phyloP scores from a whole-genome alignment of 2,113 vertebrate species.

The Cheirogaleus medius region DNA sequence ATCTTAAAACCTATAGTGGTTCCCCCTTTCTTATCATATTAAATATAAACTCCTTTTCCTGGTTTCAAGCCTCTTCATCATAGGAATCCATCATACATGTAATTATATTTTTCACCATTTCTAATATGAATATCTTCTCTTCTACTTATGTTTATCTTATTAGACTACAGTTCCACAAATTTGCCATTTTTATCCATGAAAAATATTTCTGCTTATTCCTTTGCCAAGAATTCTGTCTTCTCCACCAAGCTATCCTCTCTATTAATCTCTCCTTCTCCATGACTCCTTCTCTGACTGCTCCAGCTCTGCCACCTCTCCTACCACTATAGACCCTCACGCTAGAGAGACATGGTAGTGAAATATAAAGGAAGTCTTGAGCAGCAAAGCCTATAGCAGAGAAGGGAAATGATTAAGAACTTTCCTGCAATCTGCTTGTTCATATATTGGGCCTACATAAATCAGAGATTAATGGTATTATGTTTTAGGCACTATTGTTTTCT shows the following conservation, averaged over 20 bases:
- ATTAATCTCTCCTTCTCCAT: not conserved
- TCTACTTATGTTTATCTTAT: not conserved
- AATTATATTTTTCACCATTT: not conserved
- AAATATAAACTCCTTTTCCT: not conserved
- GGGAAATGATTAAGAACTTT: not conserved
- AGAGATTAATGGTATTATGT: not conserved
- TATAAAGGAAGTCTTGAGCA: not conserved
- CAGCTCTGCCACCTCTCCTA: not conserved
- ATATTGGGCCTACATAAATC: not conserved
- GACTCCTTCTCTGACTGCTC: not conserved
- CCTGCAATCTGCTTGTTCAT: not conserved
- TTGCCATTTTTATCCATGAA: not conserved
- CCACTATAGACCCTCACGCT: not conserved
- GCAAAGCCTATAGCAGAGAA: not conserved
- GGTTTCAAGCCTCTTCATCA: not conserved
- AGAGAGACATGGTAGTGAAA: not conserved
- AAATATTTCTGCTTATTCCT: not conserved
- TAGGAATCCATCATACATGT: not conserved
- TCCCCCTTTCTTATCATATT: not conserved
- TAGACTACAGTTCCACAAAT: not conserved
- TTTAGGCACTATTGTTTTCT: conserved; percentile 13
- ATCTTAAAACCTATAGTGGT: not conserved
- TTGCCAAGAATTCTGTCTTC: not conserved
- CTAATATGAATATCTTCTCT: not conserved
- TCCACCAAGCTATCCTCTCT: not conserved